Conservation (phyloP, 2,797 vertebrate genomes). For the Falco columbarius region DNA sequence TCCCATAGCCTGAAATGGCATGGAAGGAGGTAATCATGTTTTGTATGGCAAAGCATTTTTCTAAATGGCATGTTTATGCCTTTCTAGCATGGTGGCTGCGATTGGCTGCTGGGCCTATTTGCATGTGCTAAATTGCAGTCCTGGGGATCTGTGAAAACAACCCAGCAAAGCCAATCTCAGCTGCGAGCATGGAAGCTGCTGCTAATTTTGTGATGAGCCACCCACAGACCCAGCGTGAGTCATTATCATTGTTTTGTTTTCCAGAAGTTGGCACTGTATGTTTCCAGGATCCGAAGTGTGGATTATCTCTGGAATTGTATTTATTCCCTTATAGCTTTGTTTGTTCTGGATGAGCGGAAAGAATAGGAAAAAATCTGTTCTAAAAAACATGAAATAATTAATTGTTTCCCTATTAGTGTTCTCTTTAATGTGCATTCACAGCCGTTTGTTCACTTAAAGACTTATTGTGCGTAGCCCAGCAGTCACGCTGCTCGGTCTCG, state of each 20-base stretch:
- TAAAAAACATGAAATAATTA: background rate
- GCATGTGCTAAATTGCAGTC: constrained; percentile 53
- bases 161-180: constrained; percentile 38
- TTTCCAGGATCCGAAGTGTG: constrained; percentile 25
- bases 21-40: constrained; percentile 47
- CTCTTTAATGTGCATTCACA: background rate
- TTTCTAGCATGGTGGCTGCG: constrained; percentile 27
- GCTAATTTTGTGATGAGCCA: constrained; percentile 62
- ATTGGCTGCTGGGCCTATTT: constrained; percentile 52
- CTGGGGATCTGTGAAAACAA: constrained; percentile 54
- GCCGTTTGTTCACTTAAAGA: constrained; percentile 1
- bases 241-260: constrained; percentile 65
- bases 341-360: constrained; percentile 17
- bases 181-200: constrained; percentile 68
- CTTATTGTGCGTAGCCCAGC: background rate
- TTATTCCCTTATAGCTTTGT: background rate
- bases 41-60: constrained; percentile 37
- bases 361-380: background rate
- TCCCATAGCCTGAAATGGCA: constrained; percentile 16
- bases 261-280: background rate
- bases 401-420: constrained; percentile 2
- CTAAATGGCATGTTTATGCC: constrained; percentile 11
- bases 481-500: rapidly evolving
- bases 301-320: constrained; percentile 44
- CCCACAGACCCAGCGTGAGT: constrained; percentile 49